phyloP scores from a whole-genome alignment of 2,888 invertebrate species.

The Ernsta delagoae region DNA sequence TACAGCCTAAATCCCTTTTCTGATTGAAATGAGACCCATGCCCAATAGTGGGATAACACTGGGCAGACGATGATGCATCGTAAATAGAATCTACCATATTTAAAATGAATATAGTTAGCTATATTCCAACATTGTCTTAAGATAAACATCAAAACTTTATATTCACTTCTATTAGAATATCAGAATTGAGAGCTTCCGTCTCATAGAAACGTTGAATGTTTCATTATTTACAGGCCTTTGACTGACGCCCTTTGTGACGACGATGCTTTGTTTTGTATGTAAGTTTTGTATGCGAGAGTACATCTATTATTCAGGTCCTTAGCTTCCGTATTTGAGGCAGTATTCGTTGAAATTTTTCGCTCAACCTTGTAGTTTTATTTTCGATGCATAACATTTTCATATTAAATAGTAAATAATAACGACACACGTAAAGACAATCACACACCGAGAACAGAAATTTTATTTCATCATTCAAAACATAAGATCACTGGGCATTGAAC shows the following conservation, averaged over 20 bases:
- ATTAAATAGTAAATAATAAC: too few relatives aligned
- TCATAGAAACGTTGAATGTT: constrained; percentile 3
- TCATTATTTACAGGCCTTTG: constrained; percentile 10
- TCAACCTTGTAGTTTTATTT: background rate
- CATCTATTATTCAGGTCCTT: constrained; percentile 7
- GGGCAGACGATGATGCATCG: too few relatives aligned
- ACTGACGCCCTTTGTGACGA: constrained; percentile 5
- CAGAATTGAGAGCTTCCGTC: background rate
- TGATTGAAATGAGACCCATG: too few relatives aligned
- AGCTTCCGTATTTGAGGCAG: background rate
- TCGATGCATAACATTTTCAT: too few relatives aligned
- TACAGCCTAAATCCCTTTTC: too few relatives aligned
- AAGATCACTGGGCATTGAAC: too few relatives aligned
- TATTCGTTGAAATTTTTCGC: background rate
- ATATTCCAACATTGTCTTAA: background rate
- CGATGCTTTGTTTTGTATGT: constrained; percentile 9
- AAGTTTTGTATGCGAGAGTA: constrained; percentile 17
- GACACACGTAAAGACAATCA: too few relatives aligned
- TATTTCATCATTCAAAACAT: too few relatives aligned
- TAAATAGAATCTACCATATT: too few relatives aligned
- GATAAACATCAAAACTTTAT: background rate
- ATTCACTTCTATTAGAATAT: constrained; percentile 7
- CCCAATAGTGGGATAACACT: too few relatives aligned
- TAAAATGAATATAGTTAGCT: too few relatives aligned
- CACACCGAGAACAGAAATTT: too few relatives aligned